These are phyloP conservation scores for Drosophila neonasuta DNA, from an alignment of 2,888 invertebrate genomes.

Conservation along the genomic window DNA sequence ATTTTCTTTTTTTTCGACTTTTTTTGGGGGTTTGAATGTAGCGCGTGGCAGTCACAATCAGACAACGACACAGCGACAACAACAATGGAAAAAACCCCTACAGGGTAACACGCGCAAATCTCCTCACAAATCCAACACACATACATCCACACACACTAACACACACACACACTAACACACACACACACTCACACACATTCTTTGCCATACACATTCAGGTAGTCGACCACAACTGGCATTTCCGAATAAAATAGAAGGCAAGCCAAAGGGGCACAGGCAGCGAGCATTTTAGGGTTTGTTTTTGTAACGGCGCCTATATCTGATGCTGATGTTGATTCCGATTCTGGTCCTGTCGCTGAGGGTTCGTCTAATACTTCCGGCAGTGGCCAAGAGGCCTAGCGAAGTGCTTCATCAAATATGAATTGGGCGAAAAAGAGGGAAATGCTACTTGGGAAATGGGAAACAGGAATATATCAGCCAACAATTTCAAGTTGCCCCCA, in stretches of 20 bases:
- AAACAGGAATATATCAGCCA: not conserved
- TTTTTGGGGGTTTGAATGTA: slow-evolving; percentile 16
- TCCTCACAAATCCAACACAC: slow-evolving; percentile 44
- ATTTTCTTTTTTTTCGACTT: not conserved
- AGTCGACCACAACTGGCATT: slow-evolving; percentile 46
- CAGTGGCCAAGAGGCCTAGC: slow-evolving; percentile 30
- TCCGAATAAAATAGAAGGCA: slow-evolving; percentile 45
- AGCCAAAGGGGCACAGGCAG: slow-evolving; percentile 12
- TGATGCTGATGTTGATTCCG: not conserved
- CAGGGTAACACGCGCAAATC: slow-evolving; percentile 48
- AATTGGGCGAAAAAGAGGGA: slow-evolving; percentile 39
- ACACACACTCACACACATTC: slow-evolving; percentile 4
- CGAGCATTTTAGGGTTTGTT: slow-evolving; percentile 20
- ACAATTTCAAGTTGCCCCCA: slow-evolving; percentile 20
- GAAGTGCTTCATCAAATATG: slow-evolving; percentile 72
- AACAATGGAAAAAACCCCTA: slow-evolving; percentile 32
- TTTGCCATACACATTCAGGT: slow-evolving; percentile 34
- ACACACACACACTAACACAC: slow-evolving; percentile 2
- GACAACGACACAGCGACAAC: slow-evolving; percentile 29
- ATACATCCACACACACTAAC: not conserved
- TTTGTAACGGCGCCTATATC: slow-evolving; percentile 40
- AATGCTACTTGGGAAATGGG: slow-evolving; percentile 2
- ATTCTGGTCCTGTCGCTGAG: slow-evolving; percentile 12
- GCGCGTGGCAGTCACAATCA: slow-evolving; percentile 54
- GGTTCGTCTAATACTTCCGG: slow-evolving; percentile 51